phyloP scores from a whole-genome alignment of 2,113 vertebrate species.

The Hiodon tergisus region DNA sequence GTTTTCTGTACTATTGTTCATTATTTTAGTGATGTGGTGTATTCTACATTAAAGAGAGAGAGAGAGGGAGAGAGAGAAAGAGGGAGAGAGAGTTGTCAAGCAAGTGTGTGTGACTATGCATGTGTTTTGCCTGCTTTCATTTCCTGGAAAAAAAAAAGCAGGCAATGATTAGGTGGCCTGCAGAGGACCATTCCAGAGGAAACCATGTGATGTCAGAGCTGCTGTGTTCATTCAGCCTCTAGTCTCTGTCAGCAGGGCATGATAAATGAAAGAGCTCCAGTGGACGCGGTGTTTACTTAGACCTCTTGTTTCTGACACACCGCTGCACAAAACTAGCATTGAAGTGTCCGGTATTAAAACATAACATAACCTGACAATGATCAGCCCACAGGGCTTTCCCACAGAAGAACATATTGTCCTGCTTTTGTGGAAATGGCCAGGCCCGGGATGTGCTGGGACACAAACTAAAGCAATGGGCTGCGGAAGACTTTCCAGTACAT shows the following conservation, averaged over 20 bases:
- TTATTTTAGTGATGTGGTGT: too few relatives aligned
- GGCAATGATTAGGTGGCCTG: conserved; percentile 20
- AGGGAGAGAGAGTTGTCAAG: too few relatives aligned
- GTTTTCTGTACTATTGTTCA: too few relatives aligned
- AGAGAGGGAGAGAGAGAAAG: too few relatives aligned
- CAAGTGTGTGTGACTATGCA: not conserved
- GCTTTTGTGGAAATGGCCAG: conserved; percentile 35
- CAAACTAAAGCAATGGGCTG: conserved; percentile 59
- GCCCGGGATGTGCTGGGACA: conserved; percentile 57
- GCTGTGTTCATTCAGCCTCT: conserved; percentile 43
- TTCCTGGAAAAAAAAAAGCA: not conserved
- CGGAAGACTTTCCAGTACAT: conserved; percentile 88
- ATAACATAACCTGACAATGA: conserved; percentile 77
- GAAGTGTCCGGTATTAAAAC: conserved; percentile 76
- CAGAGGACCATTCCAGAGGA: conserved; percentile 56
- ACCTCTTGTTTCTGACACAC: conserved; percentile 76
- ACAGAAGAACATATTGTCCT: conserved; percentile 69
- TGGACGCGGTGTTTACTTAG: conserved; percentile 74
- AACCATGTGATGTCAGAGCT: conserved; percentile 12
- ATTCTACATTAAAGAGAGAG: too few relatives aligned
- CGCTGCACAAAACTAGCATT: conserved; percentile 69
- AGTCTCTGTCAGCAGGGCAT: conserved; percentile 63
- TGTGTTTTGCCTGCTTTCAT: not conserved
- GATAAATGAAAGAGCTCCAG: conserved; percentile 75
- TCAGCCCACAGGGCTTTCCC: conserved; percentile 72